Base-by-base conservation (phyloP, 1,140 invertebrate species). In the Sitodiplosis mosellana region DNA sequence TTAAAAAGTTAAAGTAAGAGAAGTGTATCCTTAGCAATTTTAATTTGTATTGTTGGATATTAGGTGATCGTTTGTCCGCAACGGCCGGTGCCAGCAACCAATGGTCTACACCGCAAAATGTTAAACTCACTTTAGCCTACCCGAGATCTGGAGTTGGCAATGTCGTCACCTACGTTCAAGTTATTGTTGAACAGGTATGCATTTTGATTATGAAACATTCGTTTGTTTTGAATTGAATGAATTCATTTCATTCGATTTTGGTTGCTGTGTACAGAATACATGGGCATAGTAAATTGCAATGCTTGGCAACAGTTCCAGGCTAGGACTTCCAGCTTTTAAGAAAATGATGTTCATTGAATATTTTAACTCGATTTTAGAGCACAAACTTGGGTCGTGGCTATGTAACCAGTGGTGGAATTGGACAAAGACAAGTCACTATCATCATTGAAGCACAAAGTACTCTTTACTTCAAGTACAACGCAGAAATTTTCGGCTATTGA, bases 401-500 rank as follows among this genome's bases (percentile, higher is more conserved):
- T 40, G 55, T 63, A 10, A 51, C 61, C 0, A 55, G 52, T 42
- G 61, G 61, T 1, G 61, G 61, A 46, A 57, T 63, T 50, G 58
- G 59, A 12, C 59, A 61, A 45, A 55, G 58, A 8, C 55, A 50
- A 45, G 59, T 63, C 11, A 58, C 59, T 2, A 58, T 63, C 44
- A 49, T 60, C 5, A 21, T 63, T 41, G 61, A 63, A 49, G 59
- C 61, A 10, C 50, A 47, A 20, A 49, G 51, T 33, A 63, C 61
- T 45, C 12, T 44, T 2, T 51, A 48, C 40, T 63, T 63, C 48
- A 49, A 54, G 36, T 63, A 63, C 43, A 58, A 55, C 50, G 55
- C 55, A 0, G 49, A 55, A 43, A 56, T 53, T 48, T 63, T 53
- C 47, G 61, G 61, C 12, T n/a, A 15, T 40, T 40, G 37, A 40